phyloP scores from a whole-genome alignment of 2,797 vertebrate genomes.

The Pseudochaenichthys georgianus region DNA sequence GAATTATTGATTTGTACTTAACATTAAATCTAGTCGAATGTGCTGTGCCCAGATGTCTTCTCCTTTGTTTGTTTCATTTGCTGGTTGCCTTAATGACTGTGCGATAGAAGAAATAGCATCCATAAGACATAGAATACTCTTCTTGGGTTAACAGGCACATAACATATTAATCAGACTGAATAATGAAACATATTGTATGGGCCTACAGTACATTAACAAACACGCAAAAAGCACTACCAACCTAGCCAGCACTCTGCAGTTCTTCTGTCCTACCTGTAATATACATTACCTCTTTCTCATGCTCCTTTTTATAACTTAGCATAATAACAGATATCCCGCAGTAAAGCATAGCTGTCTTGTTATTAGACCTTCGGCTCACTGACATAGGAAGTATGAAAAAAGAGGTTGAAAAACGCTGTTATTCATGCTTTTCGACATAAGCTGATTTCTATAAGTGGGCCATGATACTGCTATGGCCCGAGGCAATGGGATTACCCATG shows the following conservation, averaged over 20 bases:
- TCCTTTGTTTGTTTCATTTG: not conserved
- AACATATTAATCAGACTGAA: not conserved
- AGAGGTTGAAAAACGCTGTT: conserved; percentile 6
- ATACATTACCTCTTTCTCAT: not conserved
- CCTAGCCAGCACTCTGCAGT: not conserved
- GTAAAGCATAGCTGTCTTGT: conserved; percentile 27
- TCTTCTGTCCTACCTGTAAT: not conserved
- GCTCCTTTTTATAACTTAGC: conserved; percentile 1
- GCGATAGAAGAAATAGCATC: not conserved
- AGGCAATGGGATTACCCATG: conserved; percentile 31
- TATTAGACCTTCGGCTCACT: conserved; percentile 25
- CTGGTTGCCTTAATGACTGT: not conserved
- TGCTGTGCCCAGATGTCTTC: not conserved
- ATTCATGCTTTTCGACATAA: conserved; percentile 13
- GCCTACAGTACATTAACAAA: not conserved
- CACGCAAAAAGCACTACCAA: not conserved
- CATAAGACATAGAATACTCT: not conserved
- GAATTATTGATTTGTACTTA: no score
- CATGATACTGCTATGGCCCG: conserved; percentile 1
- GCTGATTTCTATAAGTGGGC: conserved; percentile 25
- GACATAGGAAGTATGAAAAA: conserved; percentile 4
- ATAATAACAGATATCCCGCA: conserved; percentile 19
- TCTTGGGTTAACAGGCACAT: not conserved
- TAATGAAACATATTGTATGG: not conserved
- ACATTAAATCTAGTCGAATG: no score